Conservation (phyloP, 2,797 vertebrate genomes). For the Cryptoblepharus egeriae region DNA sequence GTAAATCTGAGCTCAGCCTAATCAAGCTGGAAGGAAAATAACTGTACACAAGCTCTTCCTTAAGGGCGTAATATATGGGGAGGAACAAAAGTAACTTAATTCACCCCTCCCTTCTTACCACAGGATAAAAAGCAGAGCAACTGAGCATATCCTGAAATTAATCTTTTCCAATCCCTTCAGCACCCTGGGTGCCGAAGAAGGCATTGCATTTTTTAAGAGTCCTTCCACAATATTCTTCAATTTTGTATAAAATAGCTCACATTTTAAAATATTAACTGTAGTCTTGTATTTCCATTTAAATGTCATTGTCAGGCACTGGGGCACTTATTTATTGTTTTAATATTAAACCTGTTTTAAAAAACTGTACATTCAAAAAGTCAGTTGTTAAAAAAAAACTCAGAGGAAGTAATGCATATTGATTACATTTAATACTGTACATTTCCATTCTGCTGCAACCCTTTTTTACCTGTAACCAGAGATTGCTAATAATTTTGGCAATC, state of each 20-base stretch:
- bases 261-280: constrained; percentile 65
- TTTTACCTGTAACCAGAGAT: background rate
- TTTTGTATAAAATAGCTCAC: constrained; percentile 66
- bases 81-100: constrained; percentile 46
- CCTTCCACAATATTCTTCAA: constrained; percentile 42
- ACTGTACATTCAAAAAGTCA: constrained; percentile 51
- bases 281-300: constrained; percentile 54
- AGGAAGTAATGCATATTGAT: constrained; percentile 62
- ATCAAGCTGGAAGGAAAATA: too few relatives aligned
- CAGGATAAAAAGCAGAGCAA: constrained; percentile 47
- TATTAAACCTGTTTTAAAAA: constrained; percentile 57
- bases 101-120: constrained; percentile 4
- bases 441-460: constrained; percentile 48
- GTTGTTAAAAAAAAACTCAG: constrained; percentile 56
- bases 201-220: constrained; percentile 48
- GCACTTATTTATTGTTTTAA: constrained; percentile 38
- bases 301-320: constrained; percentile 37
- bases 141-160: constrained; percentile 45
- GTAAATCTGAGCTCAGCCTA: too few relatives aligned
- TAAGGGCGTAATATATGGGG: constrained; percentile 12
- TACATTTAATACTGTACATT: constrained; percentile 60
- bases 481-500: background rate
- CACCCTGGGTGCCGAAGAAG: constrained; percentile 55
- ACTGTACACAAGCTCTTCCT: too few relatives aligned
- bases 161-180: constrained; percentile 37